Evolutionary conservation across 64 coral and sea anemone genomes (phyloP).

Genomic region (Montipora efflorescens): DNA sequence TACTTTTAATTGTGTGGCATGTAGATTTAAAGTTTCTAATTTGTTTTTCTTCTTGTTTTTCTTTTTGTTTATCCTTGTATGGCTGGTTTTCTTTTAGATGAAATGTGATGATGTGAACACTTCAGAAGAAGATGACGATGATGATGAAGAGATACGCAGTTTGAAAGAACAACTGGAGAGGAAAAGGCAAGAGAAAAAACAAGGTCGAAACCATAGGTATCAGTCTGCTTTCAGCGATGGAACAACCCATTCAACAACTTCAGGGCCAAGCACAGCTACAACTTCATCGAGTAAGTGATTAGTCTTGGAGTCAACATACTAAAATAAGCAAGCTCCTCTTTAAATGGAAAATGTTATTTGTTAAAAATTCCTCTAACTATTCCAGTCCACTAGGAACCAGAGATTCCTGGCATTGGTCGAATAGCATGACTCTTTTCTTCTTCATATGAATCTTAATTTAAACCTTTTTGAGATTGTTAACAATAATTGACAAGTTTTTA

Average conservation of each 20-base stretch:
- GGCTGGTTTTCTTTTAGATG: constrained; percentile 68
- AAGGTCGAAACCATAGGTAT: constrained; percentile 48
- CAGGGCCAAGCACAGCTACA: constrained; percentile 42
- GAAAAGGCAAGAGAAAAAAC: constrained; percentile 78
- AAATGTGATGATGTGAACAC: constrained; percentile 80
- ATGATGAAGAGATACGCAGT: constrained; percentile 89
- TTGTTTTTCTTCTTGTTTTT: background rate
- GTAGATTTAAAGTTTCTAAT: too few species aligned
- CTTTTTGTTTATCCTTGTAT: background rate
- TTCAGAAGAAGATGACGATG: constrained; percentile 76
- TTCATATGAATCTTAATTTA: too few species aligned
- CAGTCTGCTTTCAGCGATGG: constrained; percentile 88
- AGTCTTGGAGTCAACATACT: too few species aligned
- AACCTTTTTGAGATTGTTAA: too few species aligned
- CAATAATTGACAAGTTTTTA: too few species aligned
- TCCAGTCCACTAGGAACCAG: too few species aligned
- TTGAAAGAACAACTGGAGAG: constrained; percentile 86
- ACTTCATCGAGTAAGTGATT: constrained; percentile 68
- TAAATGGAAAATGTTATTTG: too few species aligned
- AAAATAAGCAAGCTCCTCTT: too few species aligned
- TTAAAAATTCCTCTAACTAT: too few species aligned
- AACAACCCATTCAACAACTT: constrained; percentile 51
- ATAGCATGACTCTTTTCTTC: too few species aligned
- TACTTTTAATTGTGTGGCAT: too few species aligned
- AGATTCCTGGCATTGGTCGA: too few species aligned